Percentiles rank a stretch among this genome's conserved stretches.
These are phyloP conservation scores for Tetramorium alpestre DNA, from an alignment of 1,140 invertebrate genomes.

Conservation along the genomic window DNA sequence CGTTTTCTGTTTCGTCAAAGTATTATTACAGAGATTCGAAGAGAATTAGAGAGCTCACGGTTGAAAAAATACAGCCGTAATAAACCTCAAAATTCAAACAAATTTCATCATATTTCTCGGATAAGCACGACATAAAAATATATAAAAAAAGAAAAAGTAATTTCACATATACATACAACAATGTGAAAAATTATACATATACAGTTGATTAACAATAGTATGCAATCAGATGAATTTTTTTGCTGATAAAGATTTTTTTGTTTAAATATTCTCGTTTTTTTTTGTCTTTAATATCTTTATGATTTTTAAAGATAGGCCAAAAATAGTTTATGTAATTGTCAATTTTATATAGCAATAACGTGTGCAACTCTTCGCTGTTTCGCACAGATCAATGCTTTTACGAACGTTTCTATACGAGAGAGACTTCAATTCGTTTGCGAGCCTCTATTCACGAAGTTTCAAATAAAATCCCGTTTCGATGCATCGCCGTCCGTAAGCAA, in stretches of 20 bases:
- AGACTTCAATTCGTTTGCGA: slow-evolving; percentile 1
- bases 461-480: slow-evolving; percentile 34
- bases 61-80: slow-evolving; percentile 19
- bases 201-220: background rate
- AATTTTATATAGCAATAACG: background rate
- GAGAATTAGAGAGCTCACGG: slow-evolving; percentile 23
- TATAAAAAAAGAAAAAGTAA: background rate
- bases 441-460: slow-evolving; percentile 27
- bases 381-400: background rate
- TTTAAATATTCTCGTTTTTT: background rate
- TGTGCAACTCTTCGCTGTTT: background rate
- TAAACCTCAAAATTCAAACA: slow-evolving; percentile 3
- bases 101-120: background rate
- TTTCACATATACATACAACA: background rate
- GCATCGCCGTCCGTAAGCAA: slow-evolving; percentile 27
- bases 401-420: background rate
- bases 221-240: background rate
- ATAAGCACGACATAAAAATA: slow-evolving; percentile 4
- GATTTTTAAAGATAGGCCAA: background rate
- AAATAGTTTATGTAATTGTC: background rate
- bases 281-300: too few species aligned
- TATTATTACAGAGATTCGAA: background rate
- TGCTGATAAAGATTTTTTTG: background rate
- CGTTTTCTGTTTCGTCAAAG: background rate
- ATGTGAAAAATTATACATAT: background rate